phyloP scores from a whole-genome alignment of 2,888 invertebrate genomes.

The Cephalotes varians region DNA sequence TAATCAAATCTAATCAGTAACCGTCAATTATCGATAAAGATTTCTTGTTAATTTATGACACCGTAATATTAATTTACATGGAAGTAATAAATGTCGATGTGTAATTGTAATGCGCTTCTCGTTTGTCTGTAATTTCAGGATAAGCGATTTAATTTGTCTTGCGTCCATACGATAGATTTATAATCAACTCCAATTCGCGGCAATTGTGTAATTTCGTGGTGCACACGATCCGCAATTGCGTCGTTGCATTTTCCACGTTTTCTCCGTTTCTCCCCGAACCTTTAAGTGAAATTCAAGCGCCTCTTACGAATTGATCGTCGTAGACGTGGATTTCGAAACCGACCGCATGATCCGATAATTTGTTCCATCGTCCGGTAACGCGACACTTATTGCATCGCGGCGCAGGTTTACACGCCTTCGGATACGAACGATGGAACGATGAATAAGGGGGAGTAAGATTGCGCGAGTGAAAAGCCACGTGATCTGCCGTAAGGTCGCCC shows the following conservation, averaged over 20 bases:
- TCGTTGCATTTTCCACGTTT: constrained; percentile 18
- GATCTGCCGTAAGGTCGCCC: constrained; percentile 29
- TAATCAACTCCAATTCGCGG: constrained; percentile 24
- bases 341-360: constrained; percentile 50
- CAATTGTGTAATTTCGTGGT: constrained; percentile 24
- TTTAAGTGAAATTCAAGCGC: constrained; percentile 52
- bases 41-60: constrained; percentile 1
- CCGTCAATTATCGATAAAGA: neutral
- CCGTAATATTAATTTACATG: constrained; percentile 2
- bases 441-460: constrained; percentile 56
- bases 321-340: constrained; percentile 49
- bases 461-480: constrained; percentile 43
- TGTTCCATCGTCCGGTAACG: constrained; percentile 60
- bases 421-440: constrained; percentile 25
- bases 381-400: constrained; percentile 67
- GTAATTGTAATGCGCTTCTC: constrained; percentile 8
- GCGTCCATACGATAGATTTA: constrained; percentile 18
- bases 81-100: constrained; percentile 18
- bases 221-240: constrained; percentile 21
- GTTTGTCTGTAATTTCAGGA: constrained; percentile 17
- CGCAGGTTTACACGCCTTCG: constrained; percentile 53
- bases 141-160: neutral
- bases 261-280: constrained; percentile 19
- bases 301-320: constrained; percentile 43
- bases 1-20: no score